These are phyloP conservation scores for Lithophane leautieri DNA, from an alignment of 2,888 invertebrate genomes.

Conservation along the genomic window DNA sequence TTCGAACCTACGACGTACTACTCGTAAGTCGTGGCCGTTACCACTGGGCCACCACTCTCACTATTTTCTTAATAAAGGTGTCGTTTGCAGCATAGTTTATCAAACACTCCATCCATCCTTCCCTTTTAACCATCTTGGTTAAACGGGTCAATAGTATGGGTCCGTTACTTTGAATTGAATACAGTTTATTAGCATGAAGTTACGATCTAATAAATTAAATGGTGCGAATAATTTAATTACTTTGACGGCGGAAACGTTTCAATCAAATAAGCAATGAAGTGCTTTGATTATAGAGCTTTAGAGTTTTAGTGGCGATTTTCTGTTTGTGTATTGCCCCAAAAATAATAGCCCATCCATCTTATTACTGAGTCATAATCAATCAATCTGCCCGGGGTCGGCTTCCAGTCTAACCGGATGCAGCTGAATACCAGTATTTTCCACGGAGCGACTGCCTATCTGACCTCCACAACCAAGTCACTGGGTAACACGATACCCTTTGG, in stretches of 20 bases:
- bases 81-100: not conserved
- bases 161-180: constrained; percentile 1
- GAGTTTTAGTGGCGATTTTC: not conserved
- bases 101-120: too few relatives aligned
- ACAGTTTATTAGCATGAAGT: constrained; percentile 17
- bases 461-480: too few relatives aligned
- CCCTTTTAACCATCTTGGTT: too few relatives aligned
- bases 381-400: too few relatives aligned
- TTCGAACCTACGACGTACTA: too few relatives aligned
- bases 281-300: constrained; percentile 11
- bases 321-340: not conserved
- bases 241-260: constrained; percentile 8
- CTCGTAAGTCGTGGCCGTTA: too few relatives aligned
- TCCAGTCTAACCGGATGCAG: too few relatives aligned
- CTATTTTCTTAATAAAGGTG: not conserved
- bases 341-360: not conserved
- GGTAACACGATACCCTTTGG: too few relatives aligned
- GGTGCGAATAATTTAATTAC: constrained; percentile 20
- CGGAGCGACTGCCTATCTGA: too few relatives aligned
- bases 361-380: not conserved
- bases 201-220: constrained; percentile 30
- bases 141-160: not conserved
- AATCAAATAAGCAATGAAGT: constrained; percentile 18
- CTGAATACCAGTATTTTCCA: too few relatives aligned
- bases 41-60: too few relatives aligned